These are phyloP conservation scores for Lanius ludovicianus DNA, from an alignment of 2,113 vertebrate genomes.

Conservation along the genomic window DNA sequence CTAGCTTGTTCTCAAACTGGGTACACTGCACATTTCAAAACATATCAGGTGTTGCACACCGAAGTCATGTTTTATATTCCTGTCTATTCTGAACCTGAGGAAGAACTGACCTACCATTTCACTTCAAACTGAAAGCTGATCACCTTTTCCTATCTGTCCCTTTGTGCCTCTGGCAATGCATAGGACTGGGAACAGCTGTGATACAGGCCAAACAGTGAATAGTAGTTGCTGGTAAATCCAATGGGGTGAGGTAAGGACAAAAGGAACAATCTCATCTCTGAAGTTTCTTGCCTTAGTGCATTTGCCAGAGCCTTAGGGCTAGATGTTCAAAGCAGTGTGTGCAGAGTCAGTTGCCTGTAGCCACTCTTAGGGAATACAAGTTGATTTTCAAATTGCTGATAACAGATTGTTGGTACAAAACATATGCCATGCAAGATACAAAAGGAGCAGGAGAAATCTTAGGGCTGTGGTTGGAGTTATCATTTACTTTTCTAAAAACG, in stretches of 20 bases:
- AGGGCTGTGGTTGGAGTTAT: not conserved
- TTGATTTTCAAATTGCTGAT: not conserved
- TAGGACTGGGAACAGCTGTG: not conserved
- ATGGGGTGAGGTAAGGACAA: slow-evolving; percentile 19
- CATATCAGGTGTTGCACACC: not conserved
- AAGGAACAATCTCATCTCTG: not conserved
- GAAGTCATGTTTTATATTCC: not conserved
- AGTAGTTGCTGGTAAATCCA: slow-evolving; percentile 3
- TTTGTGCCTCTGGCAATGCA: not conserved
- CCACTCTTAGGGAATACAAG: not conserved
- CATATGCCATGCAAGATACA: not conserved
- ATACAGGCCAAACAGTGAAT: not conserved
- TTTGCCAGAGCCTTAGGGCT: not conserved
- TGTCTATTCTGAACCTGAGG: not conserved
- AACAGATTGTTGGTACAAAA: not conserved
- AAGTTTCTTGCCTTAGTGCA: not conserved
- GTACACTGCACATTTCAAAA: not conserved
- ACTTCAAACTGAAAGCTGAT: not conserved
- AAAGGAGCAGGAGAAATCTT: not conserved
- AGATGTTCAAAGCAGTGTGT: not conserved
- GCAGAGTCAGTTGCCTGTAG: not conserved
- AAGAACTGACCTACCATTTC: not conserved
- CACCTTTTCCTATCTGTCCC: not conserved
- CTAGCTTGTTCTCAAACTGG: not conserved
- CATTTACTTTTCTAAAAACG: not conserved